Percentiles rank a stretch among this genome's conserved stretches.
Evolutionary conservation across 2,113 vertebrate genomes (phyloP).

Genomic region (Ammodramus savannarum): DNA sequence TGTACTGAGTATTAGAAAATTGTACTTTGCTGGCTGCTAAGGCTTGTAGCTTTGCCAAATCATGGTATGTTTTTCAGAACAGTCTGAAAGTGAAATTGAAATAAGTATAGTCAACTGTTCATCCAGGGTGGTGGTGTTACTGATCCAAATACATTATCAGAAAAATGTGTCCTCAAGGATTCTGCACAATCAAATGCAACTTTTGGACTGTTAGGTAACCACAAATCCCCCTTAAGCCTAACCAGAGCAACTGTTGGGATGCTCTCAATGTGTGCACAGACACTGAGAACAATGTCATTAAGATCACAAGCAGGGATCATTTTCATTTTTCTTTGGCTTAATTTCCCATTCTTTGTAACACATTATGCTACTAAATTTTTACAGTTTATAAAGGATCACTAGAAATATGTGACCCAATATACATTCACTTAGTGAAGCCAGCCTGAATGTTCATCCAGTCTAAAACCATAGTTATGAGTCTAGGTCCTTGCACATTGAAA

Average conservation of each 20-base stretch:
- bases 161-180: background rate
- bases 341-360: background rate
- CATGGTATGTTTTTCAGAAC: background rate
- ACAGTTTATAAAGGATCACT: background rate
- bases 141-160: background rate
- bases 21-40: background rate
- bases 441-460: background rate
- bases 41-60: background rate
- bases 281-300: background rate
- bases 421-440: background rate
- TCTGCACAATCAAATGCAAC: background rate
- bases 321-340: background rate
- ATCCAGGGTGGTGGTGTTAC: background rate
- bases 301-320: background rate
- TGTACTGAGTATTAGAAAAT: background rate
- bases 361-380: background rate
- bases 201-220: background rate
- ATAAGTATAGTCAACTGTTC: background rate
- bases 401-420: background rate
- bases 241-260: background rate
- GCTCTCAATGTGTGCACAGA: background rate
- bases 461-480: background rate
- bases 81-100: background rate
- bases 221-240: background rate
- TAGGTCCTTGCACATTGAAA: background rate